Conservation (phyloP, 2,888 invertebrate species). For the Thalpophila matura region DNA sequence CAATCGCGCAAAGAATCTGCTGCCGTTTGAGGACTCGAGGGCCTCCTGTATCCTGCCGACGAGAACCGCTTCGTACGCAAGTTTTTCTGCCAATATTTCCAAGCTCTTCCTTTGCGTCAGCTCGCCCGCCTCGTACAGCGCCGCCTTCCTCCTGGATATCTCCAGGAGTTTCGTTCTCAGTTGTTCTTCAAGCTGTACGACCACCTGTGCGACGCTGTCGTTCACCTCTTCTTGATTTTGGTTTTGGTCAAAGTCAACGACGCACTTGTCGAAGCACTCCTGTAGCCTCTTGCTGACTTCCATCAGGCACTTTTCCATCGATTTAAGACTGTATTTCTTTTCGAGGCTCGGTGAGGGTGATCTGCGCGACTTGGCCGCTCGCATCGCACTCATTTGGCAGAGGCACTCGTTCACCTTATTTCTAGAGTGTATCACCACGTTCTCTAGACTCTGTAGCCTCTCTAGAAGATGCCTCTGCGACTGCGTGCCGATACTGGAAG, state of each 20-base stretch:
- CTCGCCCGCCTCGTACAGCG: slow-evolving; percentile 92
- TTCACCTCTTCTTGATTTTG: slow-evolving; percentile 74
- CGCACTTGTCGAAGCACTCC: slow-evolving; percentile 91
- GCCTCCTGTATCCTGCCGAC: slow-evolving; percentile 93
- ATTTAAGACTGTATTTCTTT: slow-evolving; percentile 91
- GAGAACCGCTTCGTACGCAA: slow-evolving; percentile 95
- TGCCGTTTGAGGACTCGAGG: slow-evolving; percentile 90
- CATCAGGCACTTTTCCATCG: slow-evolving; percentile 92
- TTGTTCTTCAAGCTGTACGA: slow-evolving; percentile 92
- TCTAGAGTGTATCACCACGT: slow-evolving; percentile 91
- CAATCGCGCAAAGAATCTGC: slow-evolving; percentile 91
- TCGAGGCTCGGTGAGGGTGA: slow-evolving; percentile 93
- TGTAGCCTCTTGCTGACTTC: slow-evolving; percentile 92
- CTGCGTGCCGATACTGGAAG: slow-evolving; percentile 84
- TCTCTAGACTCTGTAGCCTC: slow-evolving; percentile 91
- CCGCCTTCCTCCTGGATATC: slow-evolving; percentile 92
- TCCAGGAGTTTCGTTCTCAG: slow-evolving; percentile 93
- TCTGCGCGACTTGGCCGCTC: slow-evolving; percentile 91
- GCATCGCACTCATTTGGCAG: slow-evolving; percentile 91
- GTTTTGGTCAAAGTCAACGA: slow-evolving; percentile 85
- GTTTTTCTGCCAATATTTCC: slow-evolving; percentile 94
- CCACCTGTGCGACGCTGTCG: slow-evolving; percentile 91
- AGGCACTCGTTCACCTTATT: slow-evolving; percentile 93
- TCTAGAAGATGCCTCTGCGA: slow-evolving; percentile 90
- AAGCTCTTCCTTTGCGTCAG: slow-evolving; percentile 93